Evolutionary conservation across 1,140 invertebrate species (phyloP), one percentile per base, ranked within the genome.

Genomic region (Caenorhabditis tropicalis): DNA sequence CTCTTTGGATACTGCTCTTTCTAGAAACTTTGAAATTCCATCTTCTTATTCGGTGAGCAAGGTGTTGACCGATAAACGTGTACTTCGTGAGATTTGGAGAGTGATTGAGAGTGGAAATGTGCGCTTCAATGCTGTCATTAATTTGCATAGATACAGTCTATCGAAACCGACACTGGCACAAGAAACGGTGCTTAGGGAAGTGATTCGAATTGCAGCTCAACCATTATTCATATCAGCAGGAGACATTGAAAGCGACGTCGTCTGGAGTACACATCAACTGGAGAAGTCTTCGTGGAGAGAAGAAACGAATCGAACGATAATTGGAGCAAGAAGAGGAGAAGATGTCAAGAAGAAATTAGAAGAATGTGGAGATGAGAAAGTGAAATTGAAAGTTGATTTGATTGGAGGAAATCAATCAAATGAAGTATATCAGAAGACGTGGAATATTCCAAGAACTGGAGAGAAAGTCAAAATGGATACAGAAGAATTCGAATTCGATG

Each of bases 401-500:
- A 84, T 88, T 33, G 85, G 51, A 31, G 46, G 53, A 70, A 39
- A 70, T 36, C 60, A 36, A 15, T 33, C 60, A 24, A 70, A 39
- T 36, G 60, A 70, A 19, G 15, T 39, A 3, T 24, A 36, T 21
- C 53, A 58, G 12, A 86, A 29, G 9, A 43, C 46, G 16, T 79
- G 82, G 82, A 39, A 33, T 0, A 46, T 85, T 24, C 31, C 87
- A 6, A 84, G 85, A 46, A 31, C 43, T 46, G 79, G 80, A 56
- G 85, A 82, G 16, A 33, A 48, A 19, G 24, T 79, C 1, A 82
- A 86, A 24, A 21, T 87, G 39, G 82, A 81, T 24, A 51, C 65
- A 0, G 85, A 86, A 80, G 88, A 90, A 79, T 88, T 86, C 49
- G 90, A 82, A 58, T 88, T 89, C 33, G 89, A 91, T 48, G 83